Evolutionary conservation across 1,140 invertebrate genomes (phyloP), one percentile per base, ranked within the genome.

Genomic region (Anoplolepis gracilipes): DNA sequence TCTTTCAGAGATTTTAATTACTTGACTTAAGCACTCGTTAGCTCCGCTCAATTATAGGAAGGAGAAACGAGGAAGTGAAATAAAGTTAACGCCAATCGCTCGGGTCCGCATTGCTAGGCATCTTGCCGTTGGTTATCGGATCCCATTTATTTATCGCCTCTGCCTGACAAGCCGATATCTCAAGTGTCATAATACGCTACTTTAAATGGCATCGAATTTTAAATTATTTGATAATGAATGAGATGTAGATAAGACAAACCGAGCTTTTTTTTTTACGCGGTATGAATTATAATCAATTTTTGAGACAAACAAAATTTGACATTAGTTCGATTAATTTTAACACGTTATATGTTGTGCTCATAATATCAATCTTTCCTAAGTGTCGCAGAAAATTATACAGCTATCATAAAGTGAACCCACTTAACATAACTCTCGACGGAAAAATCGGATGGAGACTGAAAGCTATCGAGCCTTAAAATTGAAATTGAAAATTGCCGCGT

Each of bases 1-100:
- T 55, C 67, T 59, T 36, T 49, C 46, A 49, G 46, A 49, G 78
- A 72, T 82, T 82, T 82, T 82, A 82, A 82, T 82, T 82, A 72
- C 65, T 7, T 33, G 36, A 39, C 11, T 28, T 39, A 72, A 59
- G 78, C 28, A 69, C 67, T 82, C 78, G 36, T 82, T 82, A 82
- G 53, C 67, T 82, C 39, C 78, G 36, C 78, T 82, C 78, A 72
- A 82, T 82, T 82, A 72, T 72, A 82, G 53, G 53, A 72, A 30
- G 67, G 78, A 72, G 78, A 82, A 82, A 82, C 67, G 53, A 82
- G 78, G 78, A 82, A 82, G 67, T 55, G 39, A 28, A 82, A 61
- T 82, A 82, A 72, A 72, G 36, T 82, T 82, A 82, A 72, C 67
- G 78, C 53, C 53, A 69, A 82, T 82, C 25, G 53, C 53, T 59